A percentile compares a stretch with the other conserved stretches of the same genome.
Evolutionary conservation across 1,140 invertebrate genomes (phyloP).

Genomic region (Heliconius himera): DNA sequence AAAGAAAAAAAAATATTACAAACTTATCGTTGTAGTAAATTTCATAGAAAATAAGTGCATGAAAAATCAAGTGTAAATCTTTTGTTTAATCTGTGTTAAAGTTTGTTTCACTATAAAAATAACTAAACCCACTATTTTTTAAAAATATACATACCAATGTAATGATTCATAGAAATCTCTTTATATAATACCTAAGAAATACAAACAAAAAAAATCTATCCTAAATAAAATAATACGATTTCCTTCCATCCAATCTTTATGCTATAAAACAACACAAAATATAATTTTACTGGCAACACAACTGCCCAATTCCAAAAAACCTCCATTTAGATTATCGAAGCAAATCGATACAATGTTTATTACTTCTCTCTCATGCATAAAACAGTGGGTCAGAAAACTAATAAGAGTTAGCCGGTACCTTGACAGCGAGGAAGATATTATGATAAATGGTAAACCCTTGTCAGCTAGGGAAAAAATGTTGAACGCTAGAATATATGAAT

Average conservation of each 20-base stretch:
- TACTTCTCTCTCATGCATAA: slow-evolving; percentile 38
- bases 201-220: background rate
- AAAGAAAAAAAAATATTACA: no score
- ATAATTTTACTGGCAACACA: slow-evolving; percentile 11
- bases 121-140: no score
- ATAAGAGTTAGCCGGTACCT: slow-evolving; percentile 41
- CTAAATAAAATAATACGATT: background rate
- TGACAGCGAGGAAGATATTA: slow-evolving; percentile 39
- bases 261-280: slow-evolving; percentile 2
- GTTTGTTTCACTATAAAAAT: no score
- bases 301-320: background rate
- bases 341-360: slow-evolving; percentile 27
- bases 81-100: no score
- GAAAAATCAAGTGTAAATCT: no score
- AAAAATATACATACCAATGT: no score
- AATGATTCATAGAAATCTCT: no score
- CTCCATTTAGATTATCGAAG: slow-evolving; percentile 16
- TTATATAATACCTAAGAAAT: no score
- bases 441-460: slow-evolving; percentile 44
- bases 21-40: no score
- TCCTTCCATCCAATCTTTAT: background rate
- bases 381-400: slow-evolving; percentile 39
- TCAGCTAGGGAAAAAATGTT: slow-evolving; percentile 29
- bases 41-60: no score
- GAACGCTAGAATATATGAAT: background rate